Evolutionary conservation across 1,140 invertebrate genomes (phyloP).

Genomic region (Caerostris extrusa): DNA sequence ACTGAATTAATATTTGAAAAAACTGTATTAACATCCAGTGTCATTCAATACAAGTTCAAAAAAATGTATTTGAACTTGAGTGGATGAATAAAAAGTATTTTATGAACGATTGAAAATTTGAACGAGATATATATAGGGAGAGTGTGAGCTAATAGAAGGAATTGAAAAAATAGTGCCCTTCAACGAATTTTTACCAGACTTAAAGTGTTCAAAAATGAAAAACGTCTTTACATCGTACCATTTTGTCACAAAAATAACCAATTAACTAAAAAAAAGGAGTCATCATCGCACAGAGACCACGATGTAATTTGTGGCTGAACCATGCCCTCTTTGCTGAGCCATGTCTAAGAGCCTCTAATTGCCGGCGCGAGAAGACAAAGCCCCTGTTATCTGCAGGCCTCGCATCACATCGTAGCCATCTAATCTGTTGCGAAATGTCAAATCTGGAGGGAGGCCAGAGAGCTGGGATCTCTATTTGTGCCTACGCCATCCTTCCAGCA

Average conservation of each 20-base stretch:
- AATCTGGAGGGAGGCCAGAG: not conserved
- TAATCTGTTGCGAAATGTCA: not conserved
- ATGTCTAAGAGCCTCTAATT: constrained; percentile 2
- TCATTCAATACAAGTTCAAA: too few species aligned
- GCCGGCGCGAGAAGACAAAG: not conserved
- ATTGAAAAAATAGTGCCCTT: too few species aligned
- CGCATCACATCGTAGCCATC: not conserved
- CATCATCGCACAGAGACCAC: not conserved
- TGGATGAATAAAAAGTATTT: too few species aligned
- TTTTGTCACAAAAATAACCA: not conserved
- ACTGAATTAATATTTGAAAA: too few species aligned
- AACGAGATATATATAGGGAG: not conserved
- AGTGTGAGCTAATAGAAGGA: too few species aligned
- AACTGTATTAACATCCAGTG: too few species aligned
- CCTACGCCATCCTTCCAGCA: constrained; percentile 1
- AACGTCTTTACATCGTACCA: not conserved
- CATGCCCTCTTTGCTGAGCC: not conserved
- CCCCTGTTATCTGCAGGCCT: not conserved
- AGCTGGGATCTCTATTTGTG: not conserved
- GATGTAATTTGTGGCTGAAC: not conserved
- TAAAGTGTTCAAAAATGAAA: not conserved
- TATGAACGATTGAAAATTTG: not conserved
- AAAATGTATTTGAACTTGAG: too few species aligned
- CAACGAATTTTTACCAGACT: not conserved
- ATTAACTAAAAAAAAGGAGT: not conserved